These are phyloP conservation scores for Rhynchonycteris naso DNA, from an alignment of 2,797 vertebrate species.

Conservation along the genomic window DNA sequence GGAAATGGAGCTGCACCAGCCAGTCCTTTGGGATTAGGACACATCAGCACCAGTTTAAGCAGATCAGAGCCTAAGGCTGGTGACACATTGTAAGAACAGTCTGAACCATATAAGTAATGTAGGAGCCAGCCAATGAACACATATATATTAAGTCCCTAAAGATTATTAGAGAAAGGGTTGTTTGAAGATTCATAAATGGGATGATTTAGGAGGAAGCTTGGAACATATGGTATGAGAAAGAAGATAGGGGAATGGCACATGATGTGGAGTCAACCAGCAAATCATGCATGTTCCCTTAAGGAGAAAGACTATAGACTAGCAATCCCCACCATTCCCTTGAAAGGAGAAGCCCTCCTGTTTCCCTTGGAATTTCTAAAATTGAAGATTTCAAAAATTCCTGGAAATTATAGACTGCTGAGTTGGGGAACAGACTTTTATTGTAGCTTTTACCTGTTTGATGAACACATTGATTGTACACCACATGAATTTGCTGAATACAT, in stretches of 20 bases:
- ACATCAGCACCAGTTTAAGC: background rate
- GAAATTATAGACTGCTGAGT: background rate
- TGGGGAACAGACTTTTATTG: background rate
- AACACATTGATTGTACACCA: background rate
- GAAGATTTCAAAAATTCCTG: background rate
- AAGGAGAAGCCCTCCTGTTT: background rate
- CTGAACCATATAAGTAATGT: background rate
- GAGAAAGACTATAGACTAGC: background rate
- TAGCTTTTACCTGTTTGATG: background rate
- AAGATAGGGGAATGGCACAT: too few relatives aligned
- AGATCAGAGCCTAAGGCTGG: background rate
- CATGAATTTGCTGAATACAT: conserved; percentile 43
- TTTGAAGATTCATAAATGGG: background rate
- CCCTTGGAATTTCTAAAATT: conserved; percentile 10
- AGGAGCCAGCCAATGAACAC: background rate
- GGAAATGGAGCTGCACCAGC: background rate
- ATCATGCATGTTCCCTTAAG: background rate
- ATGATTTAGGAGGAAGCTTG: background rate
- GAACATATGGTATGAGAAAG: background rate
- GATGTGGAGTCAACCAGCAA: background rate
- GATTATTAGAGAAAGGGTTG: background rate
- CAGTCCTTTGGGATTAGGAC: background rate
- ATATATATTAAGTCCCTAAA: background rate
- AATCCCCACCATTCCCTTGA: background rate
- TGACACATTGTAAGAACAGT: background rate